Conservation (phyloP, 2,113 vertebrate species). For the Hassar affinis region DNA sequence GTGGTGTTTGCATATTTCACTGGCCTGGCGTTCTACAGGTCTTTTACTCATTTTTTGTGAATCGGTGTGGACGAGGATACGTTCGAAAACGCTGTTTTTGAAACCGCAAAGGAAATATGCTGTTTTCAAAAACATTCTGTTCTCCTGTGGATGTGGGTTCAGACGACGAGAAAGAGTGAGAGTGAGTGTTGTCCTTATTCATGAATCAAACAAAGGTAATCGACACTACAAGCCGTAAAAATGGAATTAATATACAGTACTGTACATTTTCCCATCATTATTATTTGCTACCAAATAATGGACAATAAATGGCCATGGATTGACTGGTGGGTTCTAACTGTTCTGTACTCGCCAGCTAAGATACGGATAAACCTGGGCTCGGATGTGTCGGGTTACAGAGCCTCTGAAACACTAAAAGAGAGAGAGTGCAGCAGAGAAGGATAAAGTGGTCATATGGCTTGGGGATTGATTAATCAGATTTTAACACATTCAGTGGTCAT, state of each 20-base stretch:
- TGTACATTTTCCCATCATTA: background rate
- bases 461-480: conserved; percentile 59
- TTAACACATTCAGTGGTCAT: conserved; percentile 57
- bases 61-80: no score
- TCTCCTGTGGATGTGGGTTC: no score
- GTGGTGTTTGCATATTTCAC: no score
- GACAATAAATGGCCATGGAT: background rate
- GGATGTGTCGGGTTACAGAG: conserved; percentile 15
- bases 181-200: background rate
- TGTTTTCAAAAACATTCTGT: no score
- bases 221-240: background rate
- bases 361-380: background rate
- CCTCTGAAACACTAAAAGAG: background rate
- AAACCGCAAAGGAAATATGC: no score
- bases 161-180: no score
- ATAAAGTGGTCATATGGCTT: conserved; percentile 44
- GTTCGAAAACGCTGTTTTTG: no score
- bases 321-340: no score
- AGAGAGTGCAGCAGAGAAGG: conserved; percentile 20
- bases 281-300: background rate
- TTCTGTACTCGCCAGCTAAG: no score
- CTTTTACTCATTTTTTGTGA: no score
- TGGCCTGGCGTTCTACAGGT: no score
- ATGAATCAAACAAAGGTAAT: background rate
- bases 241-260: background rate